Evolutionary conservation across 2,797 vertebrate species (phyloP), one percentile per base, ranked within the genome.

Genomic region (Novumbra hubbsi): DNA sequence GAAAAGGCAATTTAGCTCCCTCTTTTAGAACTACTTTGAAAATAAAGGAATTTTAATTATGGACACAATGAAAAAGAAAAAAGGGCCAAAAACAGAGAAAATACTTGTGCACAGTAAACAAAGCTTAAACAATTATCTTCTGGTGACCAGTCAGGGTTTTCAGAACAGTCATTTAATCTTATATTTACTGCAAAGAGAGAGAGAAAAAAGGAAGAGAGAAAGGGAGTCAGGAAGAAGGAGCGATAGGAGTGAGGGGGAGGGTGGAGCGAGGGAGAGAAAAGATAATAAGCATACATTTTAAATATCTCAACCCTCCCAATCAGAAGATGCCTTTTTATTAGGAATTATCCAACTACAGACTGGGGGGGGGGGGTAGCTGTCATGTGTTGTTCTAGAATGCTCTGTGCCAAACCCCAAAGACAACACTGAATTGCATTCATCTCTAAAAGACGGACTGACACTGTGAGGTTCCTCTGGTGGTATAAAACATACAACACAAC

Each of bases 81-180:
- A 92, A 90, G 85, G 85, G 93, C 92, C 93, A 91, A 92, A 96
- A 94, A 94, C 93, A 93, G 94, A 95, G 94, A 94, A 94, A 95
- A 93, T 92, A 92, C 94, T 96, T 94, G 95, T 90, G 88, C 93
- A 94, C 95, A 96, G 95, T 96, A 95, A 97, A 96, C 90, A 92
- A 94, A 94, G 93, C 92, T 95, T 93, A 94, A 94, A 94, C 95
- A 95, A 95, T 96, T 97, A 96, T 98, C 95, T 96, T 94, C 95
- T 96, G 94, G 95, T 94, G 94, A 95, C 95, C 94, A 95, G 92
- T 95, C 91, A 83, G 91, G 93, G 92, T 95, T 94, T 95, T 94
- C 95, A 95, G 92, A 95, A 94, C 90, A 95, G 93, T 93, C 94
- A 94, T 96, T 96, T 95, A 95, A 94, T 96, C 96, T 96, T 96